Conservation (phyloP, 1,140 invertebrate species). For the Orchesella cincta region DNA sequence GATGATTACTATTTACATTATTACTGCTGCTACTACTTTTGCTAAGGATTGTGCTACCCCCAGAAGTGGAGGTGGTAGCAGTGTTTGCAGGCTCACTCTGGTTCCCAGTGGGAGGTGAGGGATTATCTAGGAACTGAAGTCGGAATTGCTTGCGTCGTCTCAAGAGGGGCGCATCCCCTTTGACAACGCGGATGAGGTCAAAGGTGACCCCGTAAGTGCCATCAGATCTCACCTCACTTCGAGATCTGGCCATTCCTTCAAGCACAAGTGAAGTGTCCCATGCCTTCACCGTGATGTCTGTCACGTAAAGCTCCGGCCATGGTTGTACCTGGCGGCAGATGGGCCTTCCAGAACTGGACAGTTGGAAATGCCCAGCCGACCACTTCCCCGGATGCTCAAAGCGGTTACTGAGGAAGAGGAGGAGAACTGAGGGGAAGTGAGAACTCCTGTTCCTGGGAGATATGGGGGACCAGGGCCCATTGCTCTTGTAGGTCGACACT, state of each 20-base stretch:
- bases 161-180: slow-evolving; percentile 47
- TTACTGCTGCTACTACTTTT: neutral
- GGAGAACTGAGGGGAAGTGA: neutral
- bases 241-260: slow-evolving; percentile 48
- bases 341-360: slow-evolving; percentile 23
- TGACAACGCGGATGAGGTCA: slow-evolving; percentile 48
- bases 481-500: slow-evolving; percentile 45
- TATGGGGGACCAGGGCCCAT: slow-evolving; percentile 46
- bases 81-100: neutral
- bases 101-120: slow-evolving; percentile 12
- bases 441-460: neutral
- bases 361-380: neutral
- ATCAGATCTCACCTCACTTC: slow-evolving; percentile 47
- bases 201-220: slow-evolving; percentile 51
- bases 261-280: slow-evolving; percentile 48
- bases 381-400: neutral
- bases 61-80: neutral
- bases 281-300: slow-evolving; percentile 49
- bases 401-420: slow-evolving; percentile 18
- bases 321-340: slow-evolving; percentile 5
- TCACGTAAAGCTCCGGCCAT: slow-evolving; percentile 43
- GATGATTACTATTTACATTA: neutral
- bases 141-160: slow-evolving; percentile 50
- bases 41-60: neutral
- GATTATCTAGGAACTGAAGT: slow-evolving; percentile 51